Evolutionary conservation across 2,797 vertebrate genomes (phyloP).

Genomic region (Sylvia borin): DNA sequence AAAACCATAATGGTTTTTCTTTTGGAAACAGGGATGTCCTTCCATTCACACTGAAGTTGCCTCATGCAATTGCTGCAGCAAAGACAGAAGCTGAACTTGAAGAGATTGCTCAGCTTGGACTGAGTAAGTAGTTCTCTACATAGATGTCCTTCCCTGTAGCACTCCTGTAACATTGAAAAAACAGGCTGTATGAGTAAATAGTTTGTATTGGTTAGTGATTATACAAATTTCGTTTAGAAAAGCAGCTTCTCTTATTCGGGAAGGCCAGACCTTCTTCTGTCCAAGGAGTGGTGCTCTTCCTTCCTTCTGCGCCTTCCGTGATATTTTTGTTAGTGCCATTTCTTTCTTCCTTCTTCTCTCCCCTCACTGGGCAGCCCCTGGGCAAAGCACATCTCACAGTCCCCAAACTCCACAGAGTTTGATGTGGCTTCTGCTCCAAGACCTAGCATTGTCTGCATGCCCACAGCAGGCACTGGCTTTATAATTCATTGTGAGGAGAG

Average conservation of each 20-base stretch:
- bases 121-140: slow-evolving; percentile 80
- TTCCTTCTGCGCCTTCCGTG: neutral
- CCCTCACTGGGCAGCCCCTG: neutral
- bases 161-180: neutral
- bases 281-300: neutral
- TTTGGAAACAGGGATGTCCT: slow-evolving; percentile 86
- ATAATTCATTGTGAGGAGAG: neutral
- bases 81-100: slow-evolving; percentile 92
- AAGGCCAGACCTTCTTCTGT: neutral
- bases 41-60: slow-evolving; percentile 91
- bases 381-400: neutral
- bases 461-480: neutral
- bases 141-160: neutral
- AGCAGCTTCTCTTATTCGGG: neutral
- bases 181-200: neutral
- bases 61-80: slow-evolving; percentile 87
- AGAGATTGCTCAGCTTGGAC: slow-evolving; percentile 89
- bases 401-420: neutral
- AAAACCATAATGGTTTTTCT: neutral
- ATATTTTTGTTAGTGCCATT: neutral
- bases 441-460: accelerated
- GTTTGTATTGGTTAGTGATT: neutral
- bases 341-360: neutral
- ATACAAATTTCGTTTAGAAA: neutral
- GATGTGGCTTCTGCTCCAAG: neutral